These are phyloP conservation scores for Bos javanicus DNA, from an alignment of 2,113 vertebrate species.

Conservation along the genomic window DNA sequence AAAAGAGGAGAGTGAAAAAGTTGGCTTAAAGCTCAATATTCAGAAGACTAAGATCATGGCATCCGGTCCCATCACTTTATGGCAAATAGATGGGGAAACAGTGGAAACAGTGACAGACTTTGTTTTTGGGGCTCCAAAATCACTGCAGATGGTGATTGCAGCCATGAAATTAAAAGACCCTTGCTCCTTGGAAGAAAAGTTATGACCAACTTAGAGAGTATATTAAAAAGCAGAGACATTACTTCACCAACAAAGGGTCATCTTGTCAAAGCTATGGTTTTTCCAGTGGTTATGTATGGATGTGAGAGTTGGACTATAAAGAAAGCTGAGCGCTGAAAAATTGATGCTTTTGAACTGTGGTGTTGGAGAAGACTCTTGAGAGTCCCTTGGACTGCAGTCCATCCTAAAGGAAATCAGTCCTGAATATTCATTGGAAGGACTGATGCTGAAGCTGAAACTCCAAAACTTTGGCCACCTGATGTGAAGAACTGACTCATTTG, in stretches of 20 bases:
- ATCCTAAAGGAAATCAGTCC: background rate
- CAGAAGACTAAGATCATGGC: background rate
- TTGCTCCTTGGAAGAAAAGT: background rate
- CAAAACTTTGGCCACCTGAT: background rate
- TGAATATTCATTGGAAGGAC: background rate
- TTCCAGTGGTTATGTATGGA: background rate
- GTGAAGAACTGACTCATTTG: fast-evolving
- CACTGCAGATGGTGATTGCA: background rate
- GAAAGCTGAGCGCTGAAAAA: background rate
- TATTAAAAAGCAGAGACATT: background rate
- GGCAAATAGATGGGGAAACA: background rate
- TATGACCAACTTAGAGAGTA: background rate
- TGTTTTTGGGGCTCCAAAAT: fast-evolving
- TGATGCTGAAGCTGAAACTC: background rate
- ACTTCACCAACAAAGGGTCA: background rate
- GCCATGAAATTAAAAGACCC: background rate
- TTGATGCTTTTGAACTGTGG: background rate
- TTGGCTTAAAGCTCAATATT: background rate
- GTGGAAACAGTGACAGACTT: background rate
- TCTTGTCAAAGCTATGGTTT: background rate
- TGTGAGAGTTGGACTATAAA: background rate
- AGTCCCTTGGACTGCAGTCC: background rate
- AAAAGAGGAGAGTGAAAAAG: background rate
- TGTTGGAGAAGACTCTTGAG: background rate
- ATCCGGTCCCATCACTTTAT: background rate